These are phyloP conservation scores for Chelon auratus DNA, from an alignment of 2,797 vertebrate species.

Conservation along the genomic window DNA sequence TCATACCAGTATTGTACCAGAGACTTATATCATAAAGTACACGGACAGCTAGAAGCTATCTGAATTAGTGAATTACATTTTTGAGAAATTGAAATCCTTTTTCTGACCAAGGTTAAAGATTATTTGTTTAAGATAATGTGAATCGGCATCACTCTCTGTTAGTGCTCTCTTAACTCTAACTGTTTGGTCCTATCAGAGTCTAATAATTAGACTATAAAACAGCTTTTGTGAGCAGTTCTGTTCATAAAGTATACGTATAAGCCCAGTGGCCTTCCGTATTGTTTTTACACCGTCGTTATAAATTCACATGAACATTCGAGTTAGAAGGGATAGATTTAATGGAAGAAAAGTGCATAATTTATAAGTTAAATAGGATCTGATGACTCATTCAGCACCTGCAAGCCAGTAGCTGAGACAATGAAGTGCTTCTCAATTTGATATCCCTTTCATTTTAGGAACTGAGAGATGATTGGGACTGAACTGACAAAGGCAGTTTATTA, in stretches of 20 bases:
- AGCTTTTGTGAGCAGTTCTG: not conserved
- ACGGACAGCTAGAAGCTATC: no score
- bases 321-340: not conserved
- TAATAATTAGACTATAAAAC: not conserved
- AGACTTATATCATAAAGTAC: not conserved
- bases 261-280: no score
- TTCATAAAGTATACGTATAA: not conserved
- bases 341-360: conserved; percentile 1
- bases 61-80: no score
- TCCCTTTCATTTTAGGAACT: conserved; percentile 36
- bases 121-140: no score
- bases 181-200: no score
- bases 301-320: conserved; percentile 1
- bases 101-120: no score
- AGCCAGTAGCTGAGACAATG: conserved; percentile 24
- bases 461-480: conserved; percentile 33
- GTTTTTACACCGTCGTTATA: not conserved
- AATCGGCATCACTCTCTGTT: not conserved
- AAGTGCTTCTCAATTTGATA: conserved; percentile 20
- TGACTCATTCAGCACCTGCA: conserved; percentile 30
- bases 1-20: not conserved
- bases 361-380: conserved; percentile 1
- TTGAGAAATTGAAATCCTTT: not conserved
- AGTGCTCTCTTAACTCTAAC: not conserved
- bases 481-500: conserved; percentile 39